Evolutionary conservation across 1,140 invertebrate genomes (phyloP).

Genomic region (Archegozetes longisetosus): DNA sequence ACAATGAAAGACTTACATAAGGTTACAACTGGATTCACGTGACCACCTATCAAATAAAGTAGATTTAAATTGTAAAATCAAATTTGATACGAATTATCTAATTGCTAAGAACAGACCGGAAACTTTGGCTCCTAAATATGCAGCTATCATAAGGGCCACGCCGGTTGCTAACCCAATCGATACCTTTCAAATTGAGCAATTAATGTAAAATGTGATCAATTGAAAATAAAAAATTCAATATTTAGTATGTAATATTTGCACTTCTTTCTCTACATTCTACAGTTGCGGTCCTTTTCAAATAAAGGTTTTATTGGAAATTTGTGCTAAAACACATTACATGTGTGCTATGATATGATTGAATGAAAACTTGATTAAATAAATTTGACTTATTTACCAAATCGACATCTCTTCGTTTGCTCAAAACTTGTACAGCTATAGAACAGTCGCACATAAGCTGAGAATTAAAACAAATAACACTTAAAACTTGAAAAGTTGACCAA

Average conservation of each 20-base stretch:
- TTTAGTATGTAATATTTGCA: too few species aligned
- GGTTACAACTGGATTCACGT: slow-evolving; percentile 11
- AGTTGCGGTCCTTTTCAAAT: too few species aligned
- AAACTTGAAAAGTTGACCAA: not conserved
- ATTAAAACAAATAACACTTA: not conserved
- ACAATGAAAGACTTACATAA: not conserved
- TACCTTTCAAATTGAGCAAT: not conserved
- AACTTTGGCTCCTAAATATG: not conserved
- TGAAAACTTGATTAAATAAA: not conserved
- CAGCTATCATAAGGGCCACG: slow-evolving; percentile 3
- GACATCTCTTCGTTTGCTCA: not conserved
- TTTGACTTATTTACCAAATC: not conserved
- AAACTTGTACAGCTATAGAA: slow-evolving; percentile 5
- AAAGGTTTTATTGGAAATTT: too few species aligned
- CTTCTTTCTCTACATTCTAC: too few species aligned
- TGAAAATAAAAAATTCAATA: too few species aligned
- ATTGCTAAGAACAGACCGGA: not conserved
- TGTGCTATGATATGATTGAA: not conserved
- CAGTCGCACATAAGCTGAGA: slow-evolving; percentile 8
- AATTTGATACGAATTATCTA: not conserved
- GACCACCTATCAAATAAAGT: not conserved
- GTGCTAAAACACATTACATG: too few species aligned
- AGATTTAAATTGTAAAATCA: not conserved
- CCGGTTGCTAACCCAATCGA: slow-evolving; percentile 7
- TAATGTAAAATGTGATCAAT: too few species aligned